Conservation (phyloP, 1,140 invertebrate species). For the Metopolophium dirhodum region DNA sequence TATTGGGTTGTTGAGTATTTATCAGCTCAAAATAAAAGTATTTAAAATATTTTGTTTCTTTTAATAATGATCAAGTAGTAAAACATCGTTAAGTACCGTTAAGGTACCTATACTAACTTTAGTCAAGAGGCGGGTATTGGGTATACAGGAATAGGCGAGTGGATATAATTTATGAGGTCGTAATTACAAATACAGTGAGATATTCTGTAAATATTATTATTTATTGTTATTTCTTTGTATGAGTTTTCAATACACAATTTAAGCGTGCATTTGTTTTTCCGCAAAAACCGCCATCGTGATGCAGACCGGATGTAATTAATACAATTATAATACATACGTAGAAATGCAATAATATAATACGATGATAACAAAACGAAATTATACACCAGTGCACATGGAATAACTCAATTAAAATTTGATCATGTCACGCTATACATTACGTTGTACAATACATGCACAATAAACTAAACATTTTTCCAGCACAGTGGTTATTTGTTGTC, state of each 20-base stretch:
- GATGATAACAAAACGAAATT: conserved; percentile 3
- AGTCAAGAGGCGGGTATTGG: not conserved
- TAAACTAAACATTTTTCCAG: not conserved
- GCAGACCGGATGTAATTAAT: conserved; percentile 29
- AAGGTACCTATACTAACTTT: not conserved
- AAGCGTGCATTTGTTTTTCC: not conserved
- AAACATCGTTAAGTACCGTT: no score
- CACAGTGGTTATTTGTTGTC: not conserved
- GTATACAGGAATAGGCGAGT: not conserved
- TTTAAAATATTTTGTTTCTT: not conserved
- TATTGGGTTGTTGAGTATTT: no score
- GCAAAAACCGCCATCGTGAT: not conserved
- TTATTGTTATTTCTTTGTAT: not conserved
- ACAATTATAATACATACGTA: conserved; percentile 11
- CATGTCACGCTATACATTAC: conserved; percentile 26
- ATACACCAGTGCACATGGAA: not conserved
- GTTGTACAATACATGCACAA: not conserved
- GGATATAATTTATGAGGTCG: not conserved
- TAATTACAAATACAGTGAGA: not conserved
- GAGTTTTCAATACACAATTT: not conserved
- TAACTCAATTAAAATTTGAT: conserved; percentile 46
- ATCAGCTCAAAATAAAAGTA: not conserved
- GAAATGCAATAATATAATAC: conserved; percentile 23
- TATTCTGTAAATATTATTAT: not conserved
- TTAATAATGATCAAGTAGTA: no score